A percentile compares a stretch with the other conserved stretches of the same genome.
These are phyloP conservation scores for Odontesthes bonariensis DNA, from an alignment of 2,113 vertebrate genomes.

Conservation along the genomic window DNA sequence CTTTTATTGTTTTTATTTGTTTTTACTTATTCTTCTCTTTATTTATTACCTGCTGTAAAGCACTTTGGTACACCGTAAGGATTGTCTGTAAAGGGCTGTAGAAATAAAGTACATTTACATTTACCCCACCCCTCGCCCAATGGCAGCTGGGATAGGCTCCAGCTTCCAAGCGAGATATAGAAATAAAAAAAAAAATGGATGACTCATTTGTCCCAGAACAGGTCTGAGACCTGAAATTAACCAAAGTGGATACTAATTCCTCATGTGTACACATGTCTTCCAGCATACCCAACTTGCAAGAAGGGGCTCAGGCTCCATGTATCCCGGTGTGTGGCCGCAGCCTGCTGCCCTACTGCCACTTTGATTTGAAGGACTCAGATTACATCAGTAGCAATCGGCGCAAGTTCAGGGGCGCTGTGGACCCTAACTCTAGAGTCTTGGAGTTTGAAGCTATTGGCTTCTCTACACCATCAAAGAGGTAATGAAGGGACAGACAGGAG, in stretches of 20 bases:
- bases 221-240: too few relatives aligned
- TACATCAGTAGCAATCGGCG: constrained; percentile 79
- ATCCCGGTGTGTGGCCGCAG: constrained; percentile 83
- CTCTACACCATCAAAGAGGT: constrained; percentile 78
- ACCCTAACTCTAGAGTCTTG: constrained; percentile 84
- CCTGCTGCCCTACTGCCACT: constrained; percentile 86
- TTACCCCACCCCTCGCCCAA: too few relatives aligned
- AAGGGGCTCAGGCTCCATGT: constrained; percentile 68
- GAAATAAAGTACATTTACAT: too few relatives aligned
- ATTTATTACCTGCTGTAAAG: too few relatives aligned
- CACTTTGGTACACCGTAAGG: too few relatives aligned
- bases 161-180: too few relatives aligned
- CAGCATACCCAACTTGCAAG: constrained; percentile 89
- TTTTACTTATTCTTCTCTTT: too few relatives aligned
- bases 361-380: constrained; percentile 89
- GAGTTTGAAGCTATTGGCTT: constrained; percentile 86
- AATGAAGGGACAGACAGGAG: neutral
- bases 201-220: too few relatives aligned
- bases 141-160: too few relatives aligned
- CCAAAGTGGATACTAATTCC: neutral
- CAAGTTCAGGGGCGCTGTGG: constrained; percentile 69
- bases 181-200: too few relatives aligned
- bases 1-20: too few relatives aligned
- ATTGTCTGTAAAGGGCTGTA: too few relatives aligned
- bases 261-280: constrained; percentile 14